Conservation (phyloP, 2,888 invertebrate species). For the Drosophila melanocephala region DNA sequence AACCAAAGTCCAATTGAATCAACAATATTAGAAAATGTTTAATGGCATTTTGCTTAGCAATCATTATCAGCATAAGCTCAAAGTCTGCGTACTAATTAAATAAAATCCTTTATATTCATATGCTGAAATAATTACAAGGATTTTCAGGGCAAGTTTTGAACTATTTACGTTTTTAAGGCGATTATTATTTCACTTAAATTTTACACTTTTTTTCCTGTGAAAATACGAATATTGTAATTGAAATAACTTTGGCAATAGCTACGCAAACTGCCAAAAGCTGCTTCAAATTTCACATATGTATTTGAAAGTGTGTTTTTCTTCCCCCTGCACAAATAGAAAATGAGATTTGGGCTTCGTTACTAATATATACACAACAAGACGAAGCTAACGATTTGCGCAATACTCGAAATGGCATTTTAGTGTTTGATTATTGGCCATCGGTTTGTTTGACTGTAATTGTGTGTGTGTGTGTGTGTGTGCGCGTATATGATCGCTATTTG, state of each 20-base stretch:
- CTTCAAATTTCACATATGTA: background rate
- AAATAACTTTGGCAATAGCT: background rate
- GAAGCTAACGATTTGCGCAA: conserved; percentile 5
- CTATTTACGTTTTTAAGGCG: background rate
- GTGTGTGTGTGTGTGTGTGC: conserved; percentile 4
- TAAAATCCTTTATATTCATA: background rate
- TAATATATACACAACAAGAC: background rate
- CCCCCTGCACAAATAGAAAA: background rate
- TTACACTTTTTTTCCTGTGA: background rate
- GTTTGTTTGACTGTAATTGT: conserved; percentile 2
- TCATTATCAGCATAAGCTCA: background rate
- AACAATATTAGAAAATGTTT: background rate
- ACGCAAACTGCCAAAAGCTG: background rate
- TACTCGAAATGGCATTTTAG: conserved; percentile 8
- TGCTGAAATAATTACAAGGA: background rate
- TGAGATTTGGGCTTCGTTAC: background rate
- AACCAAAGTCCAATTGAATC: background rate
- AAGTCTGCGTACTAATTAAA: background rate
- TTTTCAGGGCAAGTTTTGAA: background rate
- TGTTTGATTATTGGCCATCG: conserved; percentile 43
- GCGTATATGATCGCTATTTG: conserved; percentile 23
- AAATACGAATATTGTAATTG: background rate
- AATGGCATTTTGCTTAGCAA: background rate
- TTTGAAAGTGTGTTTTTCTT: background rate
- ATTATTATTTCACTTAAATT: background rate